Conservation (phyloP, 2,113 vertebrate species). For the Murina feae region DNA sequence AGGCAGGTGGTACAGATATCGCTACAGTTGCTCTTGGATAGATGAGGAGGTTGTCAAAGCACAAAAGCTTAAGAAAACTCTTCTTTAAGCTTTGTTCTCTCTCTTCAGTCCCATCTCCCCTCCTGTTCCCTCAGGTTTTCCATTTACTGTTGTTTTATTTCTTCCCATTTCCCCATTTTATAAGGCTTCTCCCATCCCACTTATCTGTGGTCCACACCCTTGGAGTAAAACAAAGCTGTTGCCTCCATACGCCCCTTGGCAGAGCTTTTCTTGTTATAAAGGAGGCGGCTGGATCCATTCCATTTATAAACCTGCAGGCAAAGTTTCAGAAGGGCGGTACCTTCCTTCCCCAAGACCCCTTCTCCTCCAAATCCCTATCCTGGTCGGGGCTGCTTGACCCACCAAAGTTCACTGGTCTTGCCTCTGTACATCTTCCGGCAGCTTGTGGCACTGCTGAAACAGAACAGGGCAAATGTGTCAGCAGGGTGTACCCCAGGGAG, state of each 20-base stretch:
- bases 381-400: not conserved
- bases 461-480: not conserved
- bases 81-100: not conserved
- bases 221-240: not conserved
- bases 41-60: not conserved
- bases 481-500: not conserved
- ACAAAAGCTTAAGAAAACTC: not conserved
- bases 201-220: not conserved
- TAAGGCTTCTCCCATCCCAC: conserved; percentile 3
- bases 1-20: not conserved
- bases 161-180: not conserved
- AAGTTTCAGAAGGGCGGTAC: not conserved
- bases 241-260: not conserved
- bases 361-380: not conserved
- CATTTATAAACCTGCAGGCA: not conserved
- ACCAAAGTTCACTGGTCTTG: not conserved
- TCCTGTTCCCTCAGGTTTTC: not conserved
- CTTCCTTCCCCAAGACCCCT: not conserved
- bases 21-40: not conserved
- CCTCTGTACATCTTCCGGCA: not conserved
- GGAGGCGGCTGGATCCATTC: not conserved
- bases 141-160: not conserved
- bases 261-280: not conserved
- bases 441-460: not conserved
- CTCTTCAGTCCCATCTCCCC: not conserved